Evolutionary conservation across 2,113 vertebrate genomes (phyloP), one percentile per base, ranked within the genome.

Genomic region (Halichoeres trimaculatus): DNA sequence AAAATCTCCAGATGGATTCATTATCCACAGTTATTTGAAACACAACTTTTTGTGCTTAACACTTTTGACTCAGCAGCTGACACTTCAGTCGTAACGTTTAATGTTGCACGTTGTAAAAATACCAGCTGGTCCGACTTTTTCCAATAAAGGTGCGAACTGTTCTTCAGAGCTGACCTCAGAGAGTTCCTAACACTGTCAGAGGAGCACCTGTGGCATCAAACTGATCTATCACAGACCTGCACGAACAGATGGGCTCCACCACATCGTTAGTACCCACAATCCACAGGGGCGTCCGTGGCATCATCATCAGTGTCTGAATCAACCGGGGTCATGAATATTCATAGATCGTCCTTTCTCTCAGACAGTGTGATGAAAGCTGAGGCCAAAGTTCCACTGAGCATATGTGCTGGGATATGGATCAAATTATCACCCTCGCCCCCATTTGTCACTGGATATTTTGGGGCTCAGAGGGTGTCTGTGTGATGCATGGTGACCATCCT

Each of bases 221-320:
- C 72, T 71, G 64, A 85, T 85, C 66, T n/a, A 61, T 83, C 68
- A 50, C 85, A 81, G 74, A 75, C 57, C 78, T 58, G 61, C 63
- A 47, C 5, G 65, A 88, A 88, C 88, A 91, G 88, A 91, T 87
- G 88, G 89, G 70, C 83, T 72, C 73, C 80, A 58, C 40, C 45
- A 66, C 60, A 66, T 83, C 84, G 48, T 88, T 81, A 88, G 78
- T 67, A 59, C 40, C 74, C 81, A 68, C 76, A 81, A 76, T 83
- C 76, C 84, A 80, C 76, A 5, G 72, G 76, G 85, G 80, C 40
- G 8, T 77, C 77, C n/a, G 59, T 10, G 53, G 63, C 45, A 51
- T 70, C 77, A 55, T 74, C 74, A 70, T 65, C 68, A 19, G 50
- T 38, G 30, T 67, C 50, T 73, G 69, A 85, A 30, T 81, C 63